Evolutionary conservation across 2,113 vertebrate species (phyloP), one percentile per base, ranked within the genome.

Genomic region (Oostethus manadensis): DNA sequence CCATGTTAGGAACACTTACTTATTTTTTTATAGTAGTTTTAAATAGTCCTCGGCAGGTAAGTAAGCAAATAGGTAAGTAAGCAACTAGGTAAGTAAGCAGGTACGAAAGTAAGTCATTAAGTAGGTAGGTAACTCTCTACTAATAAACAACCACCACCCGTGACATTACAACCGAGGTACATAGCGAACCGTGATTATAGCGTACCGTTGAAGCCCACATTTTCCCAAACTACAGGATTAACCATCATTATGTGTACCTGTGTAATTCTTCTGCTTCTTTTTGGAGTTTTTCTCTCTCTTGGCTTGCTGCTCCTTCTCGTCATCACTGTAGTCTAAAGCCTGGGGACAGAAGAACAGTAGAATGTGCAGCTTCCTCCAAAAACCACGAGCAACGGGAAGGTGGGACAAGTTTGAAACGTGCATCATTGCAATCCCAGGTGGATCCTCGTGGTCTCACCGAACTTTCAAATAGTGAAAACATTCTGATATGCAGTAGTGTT

Each of bases 251-350:
- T 58, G 38, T 14, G 11, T 64, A 77, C 82, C 81, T 65, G 65
- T 3, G 3, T 2, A 58, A 40, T 61, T 76, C 1, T 33, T 70
- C 13, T 65, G 76, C 38, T 71, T 78, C 76, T 75, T 89, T 17
- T 78, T 88, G 59, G 76, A 48, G 66, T 77, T 89, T 61, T 84
- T 71, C n/a, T 85, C 86, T 64, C 92, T 91, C 68, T 94, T 99
- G 22, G 93, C 92, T 54, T 89, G 77, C 58, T 88, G 92, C 58
- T 99, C 96, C 58, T 91, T 82, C 74, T 99, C 96, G 76, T 98
- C 96, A 80, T 99, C 96, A 78, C 96, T 99, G 62, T 90, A 99
- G 76, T 99, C 96, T 76, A 98, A 87, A 56, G 85, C 93, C 96
- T 99, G 44, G 11, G 18, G 20, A 66, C 14, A n/a, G 35, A 38